Base-by-base conservation (phyloP, 35 echinoderm and acorn worm species). In the Heliocidaris tuberculata region DNA sequence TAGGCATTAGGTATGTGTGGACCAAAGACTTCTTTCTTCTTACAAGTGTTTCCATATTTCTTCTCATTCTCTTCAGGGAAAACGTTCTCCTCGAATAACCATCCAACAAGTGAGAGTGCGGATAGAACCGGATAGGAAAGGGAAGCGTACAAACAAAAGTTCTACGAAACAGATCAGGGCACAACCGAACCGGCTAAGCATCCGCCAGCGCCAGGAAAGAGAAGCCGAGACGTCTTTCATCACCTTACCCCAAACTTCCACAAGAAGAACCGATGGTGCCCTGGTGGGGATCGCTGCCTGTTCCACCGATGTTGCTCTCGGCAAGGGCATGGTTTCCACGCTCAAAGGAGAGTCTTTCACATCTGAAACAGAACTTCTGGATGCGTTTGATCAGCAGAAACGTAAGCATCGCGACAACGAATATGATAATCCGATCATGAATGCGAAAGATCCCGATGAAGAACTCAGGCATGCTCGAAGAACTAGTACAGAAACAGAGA, bases 291-390 rank as follows among this genome's bases (percentile, higher is more conserved):
- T 93, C 13, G 91, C 6, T 56, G 50, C 91, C 10, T 59, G 50
- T 27, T 48, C 91, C 13, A 59, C 11, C 27, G 91, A 93, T 30
- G 91, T 93, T 30, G 91, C 13, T 10, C 91, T 93, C 31, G 91
- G 91, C 21, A 93, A 93, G 50, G 91, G 17, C 13, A 93, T 50
- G 11, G 48, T 30, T 59, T 30, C 91, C 91, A 59, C 47, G 16
- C n/a, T 30, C 48, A 93, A 59, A 59, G 50, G 48, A 13, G 91
- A 93, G 24, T 93, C 91, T 13, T 93, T 93, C 30, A 93, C 91
- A 49, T 93, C 91, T 29, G 91, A 93, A 59, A 93, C 91, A 5
- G 91, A 93, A 93, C 91, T 93, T 59, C 91, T 93, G n/a, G 50
- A 30, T 21, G 10, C 47, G n/a, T 78, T 78, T 19, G 91, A 93